Conservation (phyloP, 2,797 vertebrate genomes). For the Microctenopoma lineatum region DNA sequence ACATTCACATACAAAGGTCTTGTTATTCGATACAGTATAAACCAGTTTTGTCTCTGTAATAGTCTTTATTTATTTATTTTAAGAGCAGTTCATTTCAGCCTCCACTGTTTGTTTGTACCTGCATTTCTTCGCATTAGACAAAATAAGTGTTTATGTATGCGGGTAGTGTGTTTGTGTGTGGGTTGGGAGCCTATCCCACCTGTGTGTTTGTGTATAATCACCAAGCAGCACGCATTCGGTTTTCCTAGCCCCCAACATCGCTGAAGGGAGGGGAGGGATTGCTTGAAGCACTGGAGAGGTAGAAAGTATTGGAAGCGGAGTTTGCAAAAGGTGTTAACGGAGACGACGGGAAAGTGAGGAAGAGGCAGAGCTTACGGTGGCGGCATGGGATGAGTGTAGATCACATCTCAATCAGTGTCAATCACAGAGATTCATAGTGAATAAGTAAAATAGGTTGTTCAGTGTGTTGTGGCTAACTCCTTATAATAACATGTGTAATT, state of each 20-base stretch:
- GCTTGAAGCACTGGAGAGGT: conserved; percentile 33
- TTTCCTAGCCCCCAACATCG: conserved; percentile 32
- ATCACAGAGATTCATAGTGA: neutral
- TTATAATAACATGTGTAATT: conserved; percentile 7
- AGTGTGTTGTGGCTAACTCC: neutral
- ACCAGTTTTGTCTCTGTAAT: no score
- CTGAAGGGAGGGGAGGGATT: conserved; percentile 32
- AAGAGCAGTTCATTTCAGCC: neutral
- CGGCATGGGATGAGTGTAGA: conserved; percentile 11
- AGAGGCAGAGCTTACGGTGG: conserved; percentile 16
- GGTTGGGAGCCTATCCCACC: conserved; percentile 30
- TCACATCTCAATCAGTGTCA: neutral
- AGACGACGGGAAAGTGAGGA: conserved; percentile 28
- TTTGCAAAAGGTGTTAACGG: conserved; percentile 21
- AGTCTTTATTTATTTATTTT: neutral
- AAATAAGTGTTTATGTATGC: conserved; percentile 5
- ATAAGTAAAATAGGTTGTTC: neutral
- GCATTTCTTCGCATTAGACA: neutral
- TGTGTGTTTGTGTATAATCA: conserved; percentile 49
- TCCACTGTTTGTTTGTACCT: neutral
- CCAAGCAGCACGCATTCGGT: conserved; percentile 48
- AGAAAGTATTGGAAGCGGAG: conserved; percentile 20
- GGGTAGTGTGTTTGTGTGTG: neutral
- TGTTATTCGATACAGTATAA: neutral
- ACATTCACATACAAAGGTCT: neutral